phyloP scores from a whole-genome alignment of 2,113 vertebrate species.

The Spilogale gracilis region DNA sequence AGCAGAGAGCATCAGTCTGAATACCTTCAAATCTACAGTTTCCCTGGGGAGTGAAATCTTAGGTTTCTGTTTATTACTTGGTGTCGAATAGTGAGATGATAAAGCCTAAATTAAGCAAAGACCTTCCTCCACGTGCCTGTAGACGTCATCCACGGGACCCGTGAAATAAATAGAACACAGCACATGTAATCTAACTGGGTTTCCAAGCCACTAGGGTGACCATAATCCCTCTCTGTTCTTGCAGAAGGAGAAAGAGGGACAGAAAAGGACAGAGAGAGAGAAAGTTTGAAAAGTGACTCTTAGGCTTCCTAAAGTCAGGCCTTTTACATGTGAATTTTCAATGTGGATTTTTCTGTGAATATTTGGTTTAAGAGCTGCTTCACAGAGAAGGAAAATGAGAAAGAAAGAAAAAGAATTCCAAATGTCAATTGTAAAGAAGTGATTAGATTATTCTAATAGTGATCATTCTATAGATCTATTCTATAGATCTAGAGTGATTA shows the following conservation, averaged over 20 bases:
- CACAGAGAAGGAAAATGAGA: background rate
- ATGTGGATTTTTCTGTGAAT: background rate
- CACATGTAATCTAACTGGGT: background rate
- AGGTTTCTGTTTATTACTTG: background rate
- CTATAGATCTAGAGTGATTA: background rate
- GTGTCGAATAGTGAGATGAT: background rate
- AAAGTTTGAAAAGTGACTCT: background rate
- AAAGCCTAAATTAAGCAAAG: background rate
- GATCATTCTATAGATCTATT: too few relatives aligned
- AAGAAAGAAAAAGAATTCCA: background rate
- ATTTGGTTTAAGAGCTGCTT: background rate
- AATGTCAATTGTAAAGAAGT: background rate
- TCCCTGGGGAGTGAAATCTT: background rate
- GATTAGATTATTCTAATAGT: background rate
- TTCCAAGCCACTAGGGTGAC: background rate
- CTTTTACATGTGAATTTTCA: slow-evolving; percentile 16
- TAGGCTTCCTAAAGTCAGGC: background rate
- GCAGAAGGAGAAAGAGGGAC: background rate
- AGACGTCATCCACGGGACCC: background rate
- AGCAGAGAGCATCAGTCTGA: background rate
- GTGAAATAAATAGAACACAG: background rate
- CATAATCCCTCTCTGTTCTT: background rate
- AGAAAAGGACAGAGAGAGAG: background rate
- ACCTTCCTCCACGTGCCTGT: background rate
- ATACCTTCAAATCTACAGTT: background rate